Conservation (phyloP, 2,888 invertebrate species). For the Hanleya hanleyi region DNA sequence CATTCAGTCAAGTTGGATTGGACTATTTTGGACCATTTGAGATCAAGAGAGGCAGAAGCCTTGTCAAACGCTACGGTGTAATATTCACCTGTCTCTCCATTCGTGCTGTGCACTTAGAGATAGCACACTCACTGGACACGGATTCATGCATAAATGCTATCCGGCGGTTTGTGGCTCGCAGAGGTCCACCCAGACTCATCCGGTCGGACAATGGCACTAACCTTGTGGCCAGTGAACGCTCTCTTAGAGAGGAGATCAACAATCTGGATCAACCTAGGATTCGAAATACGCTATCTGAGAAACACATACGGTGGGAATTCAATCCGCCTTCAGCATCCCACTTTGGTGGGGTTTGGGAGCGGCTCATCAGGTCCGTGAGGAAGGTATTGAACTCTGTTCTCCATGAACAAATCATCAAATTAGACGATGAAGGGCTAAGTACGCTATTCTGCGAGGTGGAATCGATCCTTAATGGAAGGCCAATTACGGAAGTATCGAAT, state of each 20-base stretch:
- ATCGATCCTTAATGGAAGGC: no score
- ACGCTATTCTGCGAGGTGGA: no score
- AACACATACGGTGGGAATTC: conserved; percentile 32
- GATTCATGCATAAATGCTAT: conserved; percentile 29
- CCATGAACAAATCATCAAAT: no score
- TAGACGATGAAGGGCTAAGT: no score
- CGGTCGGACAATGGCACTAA: conserved; percentile 31
- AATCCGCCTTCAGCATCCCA: no score
- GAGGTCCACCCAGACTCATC: conserved; percentile 12
- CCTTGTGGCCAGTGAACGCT: conserved; percentile 29
- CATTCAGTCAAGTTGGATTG: conserved; percentile 19
- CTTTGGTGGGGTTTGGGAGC: no score
- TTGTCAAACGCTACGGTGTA: conserved; percentile 32
- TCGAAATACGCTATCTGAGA: conserved; percentile 16
- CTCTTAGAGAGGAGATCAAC: conserved; percentile 24
- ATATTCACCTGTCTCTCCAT: conserved; percentile 31
- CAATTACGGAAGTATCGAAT: no score
- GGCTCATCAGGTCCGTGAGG: no score
- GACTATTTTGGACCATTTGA: conserved; percentile 31
- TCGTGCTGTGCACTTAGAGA: conserved; percentile 30
- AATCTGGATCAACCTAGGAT: conserved; percentile 27
- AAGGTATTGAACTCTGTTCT: no score
- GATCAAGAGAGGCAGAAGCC: conserved; percentile 23
- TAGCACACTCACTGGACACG: conserved; percentile 23
- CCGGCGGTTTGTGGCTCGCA: conserved; percentile 21